A percentile compares a stretch with the other conserved stretches of the same genome.
phyloP scores from a whole-genome alignment of 2,797 vertebrate genomes.

The Emydoidea blandingii region DNA sequence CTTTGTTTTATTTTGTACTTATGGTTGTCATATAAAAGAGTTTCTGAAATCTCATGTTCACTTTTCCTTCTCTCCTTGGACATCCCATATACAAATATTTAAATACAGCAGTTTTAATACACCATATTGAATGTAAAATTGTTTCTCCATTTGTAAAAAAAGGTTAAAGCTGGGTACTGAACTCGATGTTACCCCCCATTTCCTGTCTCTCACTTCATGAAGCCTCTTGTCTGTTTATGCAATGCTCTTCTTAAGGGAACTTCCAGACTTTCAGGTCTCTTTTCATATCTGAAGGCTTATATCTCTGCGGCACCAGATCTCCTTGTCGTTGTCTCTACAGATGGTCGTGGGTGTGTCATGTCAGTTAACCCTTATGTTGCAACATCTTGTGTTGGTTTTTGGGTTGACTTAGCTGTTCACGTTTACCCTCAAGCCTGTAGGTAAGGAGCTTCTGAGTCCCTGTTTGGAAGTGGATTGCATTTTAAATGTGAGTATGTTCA shows the following conservation, averaged over 20 bases:
- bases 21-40: not conserved
- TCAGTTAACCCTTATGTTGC: not conserved
- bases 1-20: not conserved
- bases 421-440: not conserved
- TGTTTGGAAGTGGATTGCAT: not conserved
- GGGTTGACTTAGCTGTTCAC: not conserved
- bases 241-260: not conserved
- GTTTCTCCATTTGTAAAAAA: not conserved
- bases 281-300: not conserved
- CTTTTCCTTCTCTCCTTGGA: rapidly evolving
- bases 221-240: not conserved
- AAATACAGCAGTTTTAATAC: rapidly evolving
- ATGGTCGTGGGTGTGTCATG: no score
- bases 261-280: not conserved
- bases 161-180: rapidly evolving
- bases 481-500: not conserved
- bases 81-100: not conserved
- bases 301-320: rapidly evolving
- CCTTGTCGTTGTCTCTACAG: not conserved
- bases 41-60: not conserved
- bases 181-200: not conserved
- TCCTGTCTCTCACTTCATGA: not conserved
- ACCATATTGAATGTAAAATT: not conserved
- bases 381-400: not conserved
- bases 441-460: not conserved